phyloP scores from a whole-genome alignment of 2,113 vertebrate genomes.

The Crotalus helleri region DNA sequence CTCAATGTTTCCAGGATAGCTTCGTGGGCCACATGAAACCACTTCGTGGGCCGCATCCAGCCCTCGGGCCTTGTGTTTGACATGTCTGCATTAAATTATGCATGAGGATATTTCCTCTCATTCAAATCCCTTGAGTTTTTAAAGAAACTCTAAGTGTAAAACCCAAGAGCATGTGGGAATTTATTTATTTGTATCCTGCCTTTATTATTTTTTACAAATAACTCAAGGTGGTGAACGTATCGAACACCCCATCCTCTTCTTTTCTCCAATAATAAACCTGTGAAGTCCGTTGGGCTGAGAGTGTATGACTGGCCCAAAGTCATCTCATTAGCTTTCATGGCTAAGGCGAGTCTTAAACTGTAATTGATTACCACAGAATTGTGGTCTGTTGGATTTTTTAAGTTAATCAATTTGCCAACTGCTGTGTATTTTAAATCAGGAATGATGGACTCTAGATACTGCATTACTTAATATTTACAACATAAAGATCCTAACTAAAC shows the following conservation, averaged over 20 bases:
- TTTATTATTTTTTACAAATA: too few species aligned
- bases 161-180: background rate
- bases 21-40: too few species aligned
- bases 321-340: background rate
- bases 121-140: background rate
- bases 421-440: background rate
- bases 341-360: background rate
- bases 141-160: background rate
- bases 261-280: too few species aligned
- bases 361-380: background rate
- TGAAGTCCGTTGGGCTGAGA: too few species aligned
- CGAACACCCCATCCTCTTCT: too few species aligned
- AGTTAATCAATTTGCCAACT: background rate
- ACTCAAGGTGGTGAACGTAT: too few species aligned
- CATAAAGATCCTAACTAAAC: background rate
- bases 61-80: too few species aligned
- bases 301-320: background rate
- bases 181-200: too few species aligned
- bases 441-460: background rate
- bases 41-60: too few species aligned
- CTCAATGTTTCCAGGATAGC: too few species aligned
- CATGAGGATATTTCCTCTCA: background rate
- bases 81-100: background rate
- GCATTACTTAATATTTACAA: background rate
- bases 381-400: background rate